Evolutionary conservation across 1,140 invertebrate species (phyloP).

Genomic region (Octopus sinensis): DNA sequence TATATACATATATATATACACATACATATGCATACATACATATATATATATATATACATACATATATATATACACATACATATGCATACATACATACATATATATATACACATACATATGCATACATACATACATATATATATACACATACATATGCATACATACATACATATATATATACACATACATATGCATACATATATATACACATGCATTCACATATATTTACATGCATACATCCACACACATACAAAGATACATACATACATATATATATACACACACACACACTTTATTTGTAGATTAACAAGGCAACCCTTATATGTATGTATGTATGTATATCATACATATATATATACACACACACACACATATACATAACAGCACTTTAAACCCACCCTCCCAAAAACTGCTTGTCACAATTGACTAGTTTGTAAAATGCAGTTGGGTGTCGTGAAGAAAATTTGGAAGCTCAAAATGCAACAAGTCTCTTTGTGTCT

Average conservation of each 20-base stretch:
- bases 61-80: not conserved
- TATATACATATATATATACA: not conserved
- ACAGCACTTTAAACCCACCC: not conserved
- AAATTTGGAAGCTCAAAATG: too few relatives aligned
- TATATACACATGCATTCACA: not conserved
- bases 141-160: slow-evolving; percentile 8
- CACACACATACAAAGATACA: not conserved
- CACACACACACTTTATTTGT: not conserved
- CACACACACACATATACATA: not conserved
- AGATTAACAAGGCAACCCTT: too few relatives aligned
- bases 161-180: not conserved
- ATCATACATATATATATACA: not conserved
- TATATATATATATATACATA: not conserved
- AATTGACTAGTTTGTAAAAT: too few relatives aligned
- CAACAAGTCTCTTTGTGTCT: too few relatives aligned
- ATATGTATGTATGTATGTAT: not conserved
- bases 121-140: not conserved
- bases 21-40: not conserved
- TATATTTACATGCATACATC: not conserved
- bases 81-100: slow-evolving; percentile 5
- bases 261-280: not conserved
- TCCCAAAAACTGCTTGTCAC: too few relatives aligned
- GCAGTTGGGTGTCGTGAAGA: too few relatives aligned
- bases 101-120: not conserved
- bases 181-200: not conserved